Conservation (phyloP, 2,888 invertebrate genomes). For the Euproctis similis region DNA sequence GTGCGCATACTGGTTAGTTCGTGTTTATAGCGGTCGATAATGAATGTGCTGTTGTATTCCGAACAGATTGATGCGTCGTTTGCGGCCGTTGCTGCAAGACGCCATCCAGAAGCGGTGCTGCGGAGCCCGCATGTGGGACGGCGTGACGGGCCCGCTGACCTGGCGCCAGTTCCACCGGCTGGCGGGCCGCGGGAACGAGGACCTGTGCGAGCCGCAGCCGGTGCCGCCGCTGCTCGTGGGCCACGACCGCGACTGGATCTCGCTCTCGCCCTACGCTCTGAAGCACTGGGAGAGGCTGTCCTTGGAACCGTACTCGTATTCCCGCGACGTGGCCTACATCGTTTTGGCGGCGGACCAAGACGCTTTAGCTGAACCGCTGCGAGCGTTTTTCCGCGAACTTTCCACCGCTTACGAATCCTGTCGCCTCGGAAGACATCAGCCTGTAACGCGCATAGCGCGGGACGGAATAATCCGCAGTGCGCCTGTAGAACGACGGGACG, state of each 20-base stretch:
- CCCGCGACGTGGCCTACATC: slow-evolving; percentile 95
- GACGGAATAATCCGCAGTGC: slow-evolving; percentile 90
- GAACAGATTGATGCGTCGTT: slow-evolving; percentile 86
- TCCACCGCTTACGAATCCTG: slow-evolving; percentile 96
- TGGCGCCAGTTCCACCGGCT: slow-evolving; percentile 98
- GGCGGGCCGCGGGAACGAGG: slow-evolving; percentile 94
- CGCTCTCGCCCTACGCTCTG: slow-evolving; percentile 94
- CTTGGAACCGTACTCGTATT: slow-evolving; percentile 97
- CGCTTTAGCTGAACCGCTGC: slow-evolving; percentile 84
- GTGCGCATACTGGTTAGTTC: background rate
- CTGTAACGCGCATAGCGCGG: slow-evolving; percentile 86
- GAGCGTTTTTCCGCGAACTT: slow-evolving; percentile 93
- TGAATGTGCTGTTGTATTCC: background rate
- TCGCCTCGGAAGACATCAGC: slow-evolving; percentile 93
- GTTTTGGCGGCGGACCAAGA: slow-evolving; percentile 96
- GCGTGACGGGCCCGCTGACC: slow-evolving; percentile 96
- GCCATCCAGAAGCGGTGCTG: slow-evolving; percentile 96
- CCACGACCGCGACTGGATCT: slow-evolving; percentile 95
- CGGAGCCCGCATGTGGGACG: slow-evolving; percentile 92
- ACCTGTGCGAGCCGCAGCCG: slow-evolving; percentile 97
- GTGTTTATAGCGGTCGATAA: no score
- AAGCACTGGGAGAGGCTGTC: slow-evolving; percentile 97
- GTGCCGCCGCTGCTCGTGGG: slow-evolving; percentile 96
- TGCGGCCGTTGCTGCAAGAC: slow-evolving; percentile 95
- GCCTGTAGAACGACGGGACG: slow-evolving; percentile 8